Percentiles rank a stretch among this genome's conserved stretches.
These are phyloP conservation scores for Mesoclemmys tuberculata DNA, from an alignment of 2,113 vertebrate species.

Conservation along the genomic window DNA sequence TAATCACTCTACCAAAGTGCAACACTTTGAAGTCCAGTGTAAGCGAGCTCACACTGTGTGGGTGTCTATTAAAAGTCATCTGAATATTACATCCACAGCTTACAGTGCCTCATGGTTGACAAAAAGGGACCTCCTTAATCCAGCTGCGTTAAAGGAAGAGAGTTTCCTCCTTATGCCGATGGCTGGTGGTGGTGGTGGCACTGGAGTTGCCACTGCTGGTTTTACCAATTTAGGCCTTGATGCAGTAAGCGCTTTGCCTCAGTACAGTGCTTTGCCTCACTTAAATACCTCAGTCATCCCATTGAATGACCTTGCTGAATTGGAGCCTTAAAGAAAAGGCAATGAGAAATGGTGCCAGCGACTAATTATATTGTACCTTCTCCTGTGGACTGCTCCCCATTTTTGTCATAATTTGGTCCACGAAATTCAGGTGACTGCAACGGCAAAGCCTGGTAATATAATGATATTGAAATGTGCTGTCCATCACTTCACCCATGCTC, in stretches of 20 bases:
- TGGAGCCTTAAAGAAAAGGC: not conserved
- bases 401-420: not conserved
- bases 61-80: not conserved
- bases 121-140: not conserved
- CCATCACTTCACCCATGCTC: rapidly evolving
- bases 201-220: not conserved
- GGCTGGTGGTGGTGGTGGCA: not conserved
- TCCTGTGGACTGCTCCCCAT: not conserved
- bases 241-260: too few species aligned
- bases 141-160: not conserved
- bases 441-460: not conserved
- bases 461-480: rapidly evolving
- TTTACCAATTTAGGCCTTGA: not conserved
- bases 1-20: not conserved
- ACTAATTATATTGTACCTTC: not conserved
- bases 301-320: not conserved
- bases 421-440: not conserved
- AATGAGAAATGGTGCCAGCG: not conserved
- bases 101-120: not conserved
- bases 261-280: not conserved
- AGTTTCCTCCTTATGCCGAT: rapidly evolving
- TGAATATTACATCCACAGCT: not conserved
- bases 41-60: not conserved
- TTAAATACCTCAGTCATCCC: not conserved
- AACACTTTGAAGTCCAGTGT: not conserved